Conservation (phyloP, 1,140 invertebrate species). For the Anastatus disparis region DNA sequence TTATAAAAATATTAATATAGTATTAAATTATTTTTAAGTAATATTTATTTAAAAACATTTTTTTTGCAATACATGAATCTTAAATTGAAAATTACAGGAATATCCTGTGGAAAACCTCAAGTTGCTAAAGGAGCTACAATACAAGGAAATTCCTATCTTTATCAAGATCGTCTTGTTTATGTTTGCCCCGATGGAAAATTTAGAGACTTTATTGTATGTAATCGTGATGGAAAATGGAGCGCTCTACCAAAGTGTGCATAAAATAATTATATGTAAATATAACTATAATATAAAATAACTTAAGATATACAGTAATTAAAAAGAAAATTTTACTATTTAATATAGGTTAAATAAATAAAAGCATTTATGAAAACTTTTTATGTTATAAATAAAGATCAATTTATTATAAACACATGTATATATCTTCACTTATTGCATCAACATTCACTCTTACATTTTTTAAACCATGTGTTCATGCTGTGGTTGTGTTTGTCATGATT, state of each 20-base stretch:
- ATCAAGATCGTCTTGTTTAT: conserved; percentile 63
- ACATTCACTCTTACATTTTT: conserved; percentile 23
- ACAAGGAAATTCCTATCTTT: conserved; percentile 64
- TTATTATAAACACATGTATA: conserved; percentile 31
- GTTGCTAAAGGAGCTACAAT: conserved; percentile 56
- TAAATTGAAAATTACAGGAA: conserved; percentile 53
- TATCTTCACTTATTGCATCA: conserved; percentile 15
- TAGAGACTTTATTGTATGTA: conserved; percentile 50
- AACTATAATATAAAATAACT: conserved; percentile 6
- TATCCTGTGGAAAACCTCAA: conserved; percentile 61
- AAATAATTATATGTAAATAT: conserved; percentile 17
- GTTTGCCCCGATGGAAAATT: conserved; percentile 62
- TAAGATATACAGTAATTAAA: too few species aligned
- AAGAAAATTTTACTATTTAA: conserved; percentile 1
- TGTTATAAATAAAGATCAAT: conserved; percentile 32
- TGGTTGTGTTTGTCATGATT: neutral
- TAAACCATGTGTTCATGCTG: neutral
- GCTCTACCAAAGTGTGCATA: conserved; percentile 44
- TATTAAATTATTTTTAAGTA: too few species aligned
- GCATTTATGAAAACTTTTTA: conserved; percentile 16
- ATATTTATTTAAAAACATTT: too few species aligned
- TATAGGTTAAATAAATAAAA: conserved; percentile 22
- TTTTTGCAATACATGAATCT: too few species aligned
- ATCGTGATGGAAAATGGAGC: conserved; percentile 55
- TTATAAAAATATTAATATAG: too few species aligned